Percentiles rank a stretch among this genome's conserved stretches.
phyloP scores from a whole-genome alignment of 1,140 invertebrate genomes.

The Lycorma delicatula region DNA sequence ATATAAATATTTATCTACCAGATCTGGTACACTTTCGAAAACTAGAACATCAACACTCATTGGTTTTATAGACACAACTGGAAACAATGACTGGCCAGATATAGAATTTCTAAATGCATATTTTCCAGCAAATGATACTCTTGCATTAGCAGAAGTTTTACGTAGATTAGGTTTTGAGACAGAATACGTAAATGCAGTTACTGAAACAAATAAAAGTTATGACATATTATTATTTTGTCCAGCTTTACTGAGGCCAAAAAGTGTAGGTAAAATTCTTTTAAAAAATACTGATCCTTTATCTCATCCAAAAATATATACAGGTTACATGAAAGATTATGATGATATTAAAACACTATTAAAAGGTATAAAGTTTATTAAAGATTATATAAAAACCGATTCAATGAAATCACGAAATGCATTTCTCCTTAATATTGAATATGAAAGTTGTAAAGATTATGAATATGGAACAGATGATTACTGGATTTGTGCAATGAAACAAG shows the following conservation, averaged over 20 bases:
- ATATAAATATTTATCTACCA: conserved; percentile 40
- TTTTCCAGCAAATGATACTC: conserved; percentile 11
- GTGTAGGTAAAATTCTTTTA: conserved; percentile 45
- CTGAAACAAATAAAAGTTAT: not conserved
- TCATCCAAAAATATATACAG: conserved; percentile 58
- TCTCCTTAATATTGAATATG: conserved; percentile 34
- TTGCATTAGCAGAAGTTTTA: conserved; percentile 5
- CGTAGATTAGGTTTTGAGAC: conserved; percentile 2
- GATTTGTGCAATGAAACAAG: conserved; percentile 51
- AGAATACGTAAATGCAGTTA: not conserved
- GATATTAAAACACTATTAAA: conserved; percentile 41
- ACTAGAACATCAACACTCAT: conserved; percentile 36
- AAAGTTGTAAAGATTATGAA: conserved; percentile 37
- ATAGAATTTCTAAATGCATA: conserved; percentile 22
- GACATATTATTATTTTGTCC: conserved; percentile 34
- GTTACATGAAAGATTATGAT: conserved; percentile 47
- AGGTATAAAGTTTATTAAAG: conserved; percentile 38
- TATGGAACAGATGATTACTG: conserved; percentile 51
- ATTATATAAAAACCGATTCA: conserved; percentile 34
- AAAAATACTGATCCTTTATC: conserved; percentile 48
- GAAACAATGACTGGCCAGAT: conserved; percentile 35
- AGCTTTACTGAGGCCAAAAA: conserved; percentile 45
- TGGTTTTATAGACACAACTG: conserved; percentile 37
- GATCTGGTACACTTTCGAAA: conserved; percentile 38
- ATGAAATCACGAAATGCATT: conserved; percentile 33